These are phyloP conservation scores for Cheirogaleus medius DNA, from an alignment of 2,113 vertebrate genomes.

Conservation along the genomic window DNA sequence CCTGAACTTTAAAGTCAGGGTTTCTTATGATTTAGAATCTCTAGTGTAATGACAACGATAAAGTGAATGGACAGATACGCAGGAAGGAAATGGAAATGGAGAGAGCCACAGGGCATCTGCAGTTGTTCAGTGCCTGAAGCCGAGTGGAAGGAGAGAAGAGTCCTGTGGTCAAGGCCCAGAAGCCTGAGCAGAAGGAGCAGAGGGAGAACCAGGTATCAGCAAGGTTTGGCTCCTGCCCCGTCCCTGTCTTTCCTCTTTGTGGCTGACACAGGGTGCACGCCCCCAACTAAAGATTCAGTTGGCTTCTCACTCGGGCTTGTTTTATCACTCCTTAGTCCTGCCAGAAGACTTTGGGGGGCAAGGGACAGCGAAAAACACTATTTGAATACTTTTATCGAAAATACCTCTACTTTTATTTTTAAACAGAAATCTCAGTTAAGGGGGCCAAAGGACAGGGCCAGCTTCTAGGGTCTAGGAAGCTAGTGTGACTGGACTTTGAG, in stretches of 20 bases:
- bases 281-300: neutral
- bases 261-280: rapidly evolving
- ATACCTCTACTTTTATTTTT: neutral
- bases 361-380: neutral
- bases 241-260: neutral
- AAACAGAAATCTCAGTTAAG: neutral
- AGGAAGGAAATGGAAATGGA: neutral
- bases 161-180: neutral
- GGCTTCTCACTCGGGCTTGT: neutral
- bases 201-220: too few species aligned
- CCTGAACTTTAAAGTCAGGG: neutral
- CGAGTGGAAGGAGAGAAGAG: neutral
- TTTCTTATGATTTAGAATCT: neutral
- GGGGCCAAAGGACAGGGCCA: neutral
- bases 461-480: neutral
- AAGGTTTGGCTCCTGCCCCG: neutral
- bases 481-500: neutral
- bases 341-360: neutral
- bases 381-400: neutral
- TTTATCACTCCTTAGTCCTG: neutral
- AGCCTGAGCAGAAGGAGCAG: neutral
- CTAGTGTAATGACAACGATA: neutral
- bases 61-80: neutral
- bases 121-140: neutral
- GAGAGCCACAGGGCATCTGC: neutral